Base-by-base conservation (phyloP, 2,113 vertebrate species). In the Leptocoma aspasia region DNA sequence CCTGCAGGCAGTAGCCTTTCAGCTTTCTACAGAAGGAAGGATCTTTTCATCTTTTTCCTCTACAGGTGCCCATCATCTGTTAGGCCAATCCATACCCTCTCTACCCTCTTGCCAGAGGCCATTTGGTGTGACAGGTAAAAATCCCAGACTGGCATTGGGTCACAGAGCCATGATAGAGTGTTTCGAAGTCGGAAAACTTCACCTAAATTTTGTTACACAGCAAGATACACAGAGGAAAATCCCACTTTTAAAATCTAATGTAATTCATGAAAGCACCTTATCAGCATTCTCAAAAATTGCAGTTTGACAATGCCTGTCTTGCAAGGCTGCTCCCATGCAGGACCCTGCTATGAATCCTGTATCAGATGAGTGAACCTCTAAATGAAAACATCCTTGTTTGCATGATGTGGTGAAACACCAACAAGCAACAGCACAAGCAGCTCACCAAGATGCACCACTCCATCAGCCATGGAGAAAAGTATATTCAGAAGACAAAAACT, bases 11-110 rank as follows among this genome's bases (percentile, higher is more conserved):
- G 27, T 7, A 70, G 19, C 35, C 71, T 88, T 91, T 52, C 80
- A 91, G 57, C 33, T 83, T 82, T 76, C 63, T 42, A 4, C 28
- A 21, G 52, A 90, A 92, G 80, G 37, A 68, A 76, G 33, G 24
- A 86, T 72, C 18, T 65, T 83, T 94, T 89, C 41, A 94, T 42
- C 59, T 71, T 81, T 80, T 65, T 56, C 33, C 68, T 83, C 63
- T 52, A 13, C 45, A 56, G 6, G 6, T 30, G 21, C 33, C 33
- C 37, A 80, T 92, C 52, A 64, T 54, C 59, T 83, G 31, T 54
- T 39, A 44, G 37, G 27, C 45, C 45, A 72, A 35, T 33, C 49
- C 42, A 54, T 33, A 72, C 5, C 6, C 56, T 71, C 68, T 37
- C 20, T 13, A 26, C 6, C 28, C 44, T 68, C 71, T 83, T 0